Base-by-base conservation (phyloP, 2,888 invertebrate species). In the Caradrina kadenii region DNA sequence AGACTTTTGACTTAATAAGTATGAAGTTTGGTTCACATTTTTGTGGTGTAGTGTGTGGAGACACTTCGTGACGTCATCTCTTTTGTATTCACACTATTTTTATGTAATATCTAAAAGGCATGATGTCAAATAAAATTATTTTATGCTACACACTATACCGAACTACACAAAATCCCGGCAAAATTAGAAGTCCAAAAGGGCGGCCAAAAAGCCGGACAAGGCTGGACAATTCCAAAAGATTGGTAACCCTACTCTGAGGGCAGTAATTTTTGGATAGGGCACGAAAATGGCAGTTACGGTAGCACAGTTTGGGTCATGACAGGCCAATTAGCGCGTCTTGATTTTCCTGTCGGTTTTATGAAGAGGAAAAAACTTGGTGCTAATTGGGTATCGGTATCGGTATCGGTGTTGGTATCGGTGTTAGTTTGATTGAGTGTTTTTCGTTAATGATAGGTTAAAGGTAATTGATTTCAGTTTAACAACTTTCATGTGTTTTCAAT, bases 211-310 rank as follows among this genome's bases (percentile, higher is more conserved):
- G 15, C 0, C n/a, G n/a, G 59, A 45, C 8, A 31, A 31, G 19
- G 61, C 19, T 22, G 0, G 0, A 17, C 3, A 35, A 45, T 31
- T 52, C 10, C 22, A 0, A 1, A 45, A 0, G 11, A 1, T 11
- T 73, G 65, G 73, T 42, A 1, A 55, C 65, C 65, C 55, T 55
- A 55, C 49, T 70, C 31, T 10, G 49, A 71, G 53, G 56, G 31
- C 58, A 63, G 48, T 66, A 62, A 78, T 80, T 79, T 80, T 82
- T 69, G 74, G 75, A 63, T 10, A 50, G 52, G 66, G 69, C 71
- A 42, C 58, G 53, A 73, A 64, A 73, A 55, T 42, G 39, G 50
- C 78, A 69, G 21, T 63, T 63, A 80, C 59, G 67, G 65, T 53
- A 52, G 17, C 42, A 31, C 60, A 61, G 64, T 54, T 59, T 49